Base-by-base conservation (phyloP, 2,888 invertebrate genomes). In the Sepiola atlantica region DNA sequence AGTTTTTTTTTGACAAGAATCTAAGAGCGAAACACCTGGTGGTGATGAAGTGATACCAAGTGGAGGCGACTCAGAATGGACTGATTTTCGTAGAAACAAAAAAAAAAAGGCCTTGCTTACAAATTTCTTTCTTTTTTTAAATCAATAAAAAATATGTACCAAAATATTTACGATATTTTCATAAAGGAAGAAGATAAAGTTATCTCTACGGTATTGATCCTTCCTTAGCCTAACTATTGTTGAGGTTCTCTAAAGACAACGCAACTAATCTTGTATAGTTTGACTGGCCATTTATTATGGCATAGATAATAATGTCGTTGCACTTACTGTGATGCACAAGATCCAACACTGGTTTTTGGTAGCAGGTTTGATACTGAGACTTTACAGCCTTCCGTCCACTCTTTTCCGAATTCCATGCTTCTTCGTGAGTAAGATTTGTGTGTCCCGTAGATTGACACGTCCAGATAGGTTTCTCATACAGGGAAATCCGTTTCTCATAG, bases 391-490 rank as follows among this genome's bases (percentile, higher is more conserved):
- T 96, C 45, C 96, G 95, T 1, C 96, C 96, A 90, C 96, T 96
- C 94, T 97, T 96, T 95, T 97, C 97, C 0, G 97, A 97, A 91
- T 97, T 97, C 96, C 96, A 96, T 0, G 97, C 97, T 94, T 97
- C 97, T 95, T 97, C 96, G 95, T 97, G 97, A 0, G 97, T 97
- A 92, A 97, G 95, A 94, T 97, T 97, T 28, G 96, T 96, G 94
- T 97, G 97, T 1, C 97, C 97, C 16, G 97, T 97, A 95, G 97
- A 97, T 95, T 97, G 97, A 95, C 97, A 97, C 6, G 97, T 97
- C 97, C 97, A 97, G 54, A 97, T 96, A 61, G 95, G 95, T 91
- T 97, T 97, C 94, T 96, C 96, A 95, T 97, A 97, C 94, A 97
- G 94, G 20, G 96, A 96, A 94, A 97, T 55, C 21, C 97, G 95